Evolutionary conservation across 2,888 invertebrate genomes (phyloP), one percentile per base, ranked within the genome.

Genomic region (Agonum fuliginosum): DNA sequence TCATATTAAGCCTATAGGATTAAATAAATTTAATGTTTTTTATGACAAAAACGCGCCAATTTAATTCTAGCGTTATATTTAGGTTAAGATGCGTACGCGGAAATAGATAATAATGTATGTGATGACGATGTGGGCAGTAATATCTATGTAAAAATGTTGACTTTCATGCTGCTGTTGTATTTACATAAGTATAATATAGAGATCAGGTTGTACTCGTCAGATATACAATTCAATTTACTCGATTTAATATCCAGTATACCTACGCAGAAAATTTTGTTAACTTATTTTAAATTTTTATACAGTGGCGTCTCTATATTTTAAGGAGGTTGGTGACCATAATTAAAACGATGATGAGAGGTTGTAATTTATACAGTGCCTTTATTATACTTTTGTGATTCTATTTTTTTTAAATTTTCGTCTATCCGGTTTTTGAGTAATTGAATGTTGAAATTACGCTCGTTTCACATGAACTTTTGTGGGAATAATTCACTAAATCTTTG

Each of bases 241-340:
- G 46, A 30, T 30, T 48, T 17, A 70, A 46, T 54, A 30, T 72
- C 72, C 54, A 72, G 72, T 72, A 30, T 72, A 17, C 72, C 72
- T 72, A 72, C 72, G 72, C 72, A 19, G 12, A 19, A 27, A 5
- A 54, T 72, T 72, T 54, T 54, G 34, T 34, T 51, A 20, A 48
- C 19, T 54, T 54, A 20, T 54, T 54, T 72, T 27, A 20, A 54
- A 12, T 72, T 70, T 72, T 70, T 10, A 3, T 17, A 10, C 71
- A 71, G 24, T 71, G 71, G 71, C 48, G 48, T 71, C 19, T 37
- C 37, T 20, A 10, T 22, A 6, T 58, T 8, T 58, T 34, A 8
- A n/a, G 2, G 2, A 1, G 6, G 2, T 34, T 34, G 2, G 34
- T 34, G 6, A 34, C 3, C 8, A 8, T 34, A n/a, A n/a, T 2